Conservation (phyloP, 92 coral and sea anemone genomes). For the Plumapathes pennacea region DNA sequence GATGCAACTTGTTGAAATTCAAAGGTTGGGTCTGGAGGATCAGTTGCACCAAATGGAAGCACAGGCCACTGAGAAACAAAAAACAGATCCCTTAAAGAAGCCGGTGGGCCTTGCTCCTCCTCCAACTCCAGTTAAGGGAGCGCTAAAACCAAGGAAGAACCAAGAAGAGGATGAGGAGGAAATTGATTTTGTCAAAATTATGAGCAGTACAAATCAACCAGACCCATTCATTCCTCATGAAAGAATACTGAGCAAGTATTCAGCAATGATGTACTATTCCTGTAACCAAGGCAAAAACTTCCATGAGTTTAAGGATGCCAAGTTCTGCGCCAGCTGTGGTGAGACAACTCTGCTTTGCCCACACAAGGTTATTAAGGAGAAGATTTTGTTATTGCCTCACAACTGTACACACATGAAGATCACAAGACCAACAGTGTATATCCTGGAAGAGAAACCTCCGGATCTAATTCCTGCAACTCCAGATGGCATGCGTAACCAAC, state of each 20-base stretch:
- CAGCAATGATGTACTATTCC: conserved; percentile 87
- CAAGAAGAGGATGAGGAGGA: conserved; percentile 66
- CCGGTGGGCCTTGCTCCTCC: conserved; percentile 31
- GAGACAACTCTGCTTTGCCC: conserved; percentile 92
- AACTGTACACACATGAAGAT: conserved; percentile 94
- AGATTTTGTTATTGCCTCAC: conserved; percentile 81
- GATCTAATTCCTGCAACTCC: conserved; percentile 47
- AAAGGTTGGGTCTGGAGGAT: conserved; percentile 74
- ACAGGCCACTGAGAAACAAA: conserved; percentile 40
- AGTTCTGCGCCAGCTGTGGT: conserved; percentile 90
- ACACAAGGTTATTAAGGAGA: conserved; percentile 79
- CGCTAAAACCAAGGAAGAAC: conserved; percentile 10
- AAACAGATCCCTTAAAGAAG: conserved; percentile 21
- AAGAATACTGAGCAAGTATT: conserved; percentile 86
- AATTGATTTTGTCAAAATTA: conserved; percentile 85
- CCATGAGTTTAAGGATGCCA: conserved; percentile 92
- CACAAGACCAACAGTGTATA: conserved; percentile 78
- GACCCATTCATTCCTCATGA: conserved; percentile 94
- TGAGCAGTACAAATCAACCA: conserved; percentile 78
- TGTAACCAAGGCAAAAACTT: conserved; percentile 97
- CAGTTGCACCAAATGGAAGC: conserved; percentile 60
- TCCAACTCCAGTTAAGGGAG: conserved; percentile 12
- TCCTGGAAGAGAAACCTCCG: conserved; percentile 40
- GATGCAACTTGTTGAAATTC: conserved; percentile 76
- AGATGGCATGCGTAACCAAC: conserved; percentile 40